Conservation (phyloP, 2,797 vertebrate genomes). For the Nothura maculosa region DNA sequence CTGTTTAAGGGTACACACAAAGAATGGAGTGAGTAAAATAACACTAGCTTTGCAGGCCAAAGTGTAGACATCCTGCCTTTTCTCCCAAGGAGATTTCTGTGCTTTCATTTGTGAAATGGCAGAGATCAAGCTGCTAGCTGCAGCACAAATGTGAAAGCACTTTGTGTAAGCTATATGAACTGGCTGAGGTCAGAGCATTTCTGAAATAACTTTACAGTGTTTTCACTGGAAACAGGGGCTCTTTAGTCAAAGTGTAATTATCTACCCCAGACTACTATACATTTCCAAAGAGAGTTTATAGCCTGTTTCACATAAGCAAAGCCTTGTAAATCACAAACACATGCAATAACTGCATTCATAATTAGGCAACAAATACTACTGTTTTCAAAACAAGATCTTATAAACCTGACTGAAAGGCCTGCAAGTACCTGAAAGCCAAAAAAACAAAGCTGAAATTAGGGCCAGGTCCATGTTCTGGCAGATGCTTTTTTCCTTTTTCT, state of each 20-base stretch:
- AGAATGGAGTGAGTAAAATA: slow-evolving; percentile 61
- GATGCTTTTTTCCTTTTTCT: neutral
- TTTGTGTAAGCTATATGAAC: slow-evolving; percentile 48
- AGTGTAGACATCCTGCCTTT: slow-evolving; percentile 40
- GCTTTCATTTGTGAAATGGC: slow-evolving; percentile 53
- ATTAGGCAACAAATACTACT: slow-evolving; percentile 44
- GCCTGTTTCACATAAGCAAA: slow-evolving; percentile 43
- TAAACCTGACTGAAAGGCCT: slow-evolving; percentile 52
- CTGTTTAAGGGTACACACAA: slow-evolving; percentile 54
- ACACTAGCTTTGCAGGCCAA: slow-evolving; percentile 34
- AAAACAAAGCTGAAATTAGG: slow-evolving; percentile 39
- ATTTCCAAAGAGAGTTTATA: slow-evolving; percentile 49
- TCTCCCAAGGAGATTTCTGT: slow-evolving; percentile 63
- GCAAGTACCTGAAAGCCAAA: slow-evolving; percentile 57
- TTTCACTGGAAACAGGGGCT: slow-evolving; percentile 70
- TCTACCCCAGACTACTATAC: slow-evolving; percentile 46
- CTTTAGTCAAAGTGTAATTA: slow-evolving; percentile 58
- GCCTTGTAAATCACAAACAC: slow-evolving; percentile 65
- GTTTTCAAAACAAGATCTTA: slow-evolving; percentile 48
- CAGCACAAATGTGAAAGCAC: slow-evolving; percentile 59
- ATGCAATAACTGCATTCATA: slow-evolving; percentile 65
- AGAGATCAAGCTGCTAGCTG: slow-evolving; percentile 39
- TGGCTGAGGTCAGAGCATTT: slow-evolving; percentile 64
- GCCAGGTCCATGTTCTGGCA: slow-evolving; percentile 17
- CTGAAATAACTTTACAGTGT: slow-evolving; percentile 61